A percentile compares a stretch with the other conserved stretches of the same genome.
Conservation (phyloP, 2,797 vertebrate genomes). For the Okamejei kenojei region DNA sequence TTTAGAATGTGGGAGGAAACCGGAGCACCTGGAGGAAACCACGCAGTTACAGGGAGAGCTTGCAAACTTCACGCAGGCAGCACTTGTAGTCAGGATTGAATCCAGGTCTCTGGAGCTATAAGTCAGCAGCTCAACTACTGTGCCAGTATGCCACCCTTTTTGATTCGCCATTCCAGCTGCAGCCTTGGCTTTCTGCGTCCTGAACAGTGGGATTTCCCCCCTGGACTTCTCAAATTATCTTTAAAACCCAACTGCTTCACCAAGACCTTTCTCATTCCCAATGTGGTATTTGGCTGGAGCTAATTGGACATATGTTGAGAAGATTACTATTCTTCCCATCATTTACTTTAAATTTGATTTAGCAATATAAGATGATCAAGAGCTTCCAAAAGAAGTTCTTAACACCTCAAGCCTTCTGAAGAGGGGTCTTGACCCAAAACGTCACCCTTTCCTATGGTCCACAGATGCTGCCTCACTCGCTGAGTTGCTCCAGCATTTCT, state of each 20-base stretch:
- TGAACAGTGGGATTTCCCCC: background rate
- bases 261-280: background rate
- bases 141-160: background rate
- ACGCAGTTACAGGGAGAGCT: too few species aligned
- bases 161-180: background rate
- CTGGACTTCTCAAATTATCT: background rate
- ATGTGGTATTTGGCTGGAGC: background rate
- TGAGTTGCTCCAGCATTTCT: too few species aligned
- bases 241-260: background rate
- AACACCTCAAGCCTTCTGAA: background rate
- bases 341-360: background rate
- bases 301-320: background rate
- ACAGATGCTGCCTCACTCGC: too few species aligned
- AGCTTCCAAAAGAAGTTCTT: background rate
- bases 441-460: too few species aligned
- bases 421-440: too few species aligned
- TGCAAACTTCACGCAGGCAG: too few species aligned
- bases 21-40: too few species aligned
- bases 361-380: too few species aligned
- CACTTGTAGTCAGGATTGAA: too few species aligned
- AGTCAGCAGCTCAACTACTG: too few species aligned
- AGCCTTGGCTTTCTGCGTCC: background rate
- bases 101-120: too few species aligned
- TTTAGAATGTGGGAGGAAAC: too few species aligned
- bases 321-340: background rate